A percentile compares a stretch with the other conserved stretches of the same genome.
phyloP scores from a whole-genome alignment of 2,113 vertebrate species.

The Toxotes chatareus region DNA sequence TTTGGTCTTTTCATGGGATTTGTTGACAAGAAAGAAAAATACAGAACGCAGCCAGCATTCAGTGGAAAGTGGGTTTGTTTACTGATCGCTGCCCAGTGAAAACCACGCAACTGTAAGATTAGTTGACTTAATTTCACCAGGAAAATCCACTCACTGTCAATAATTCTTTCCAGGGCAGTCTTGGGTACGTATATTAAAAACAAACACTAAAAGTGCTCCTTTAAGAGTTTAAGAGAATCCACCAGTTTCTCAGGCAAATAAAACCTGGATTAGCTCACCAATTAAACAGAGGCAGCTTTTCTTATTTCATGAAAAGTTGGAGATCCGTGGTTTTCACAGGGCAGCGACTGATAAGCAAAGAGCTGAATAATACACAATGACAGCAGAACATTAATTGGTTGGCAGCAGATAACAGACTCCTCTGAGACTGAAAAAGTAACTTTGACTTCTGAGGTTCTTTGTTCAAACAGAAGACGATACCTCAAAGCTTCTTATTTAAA shows the following conservation, averaged over 20 bases:
- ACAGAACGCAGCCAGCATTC: not conserved
- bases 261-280: not conserved
- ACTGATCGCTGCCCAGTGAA: not conserved
- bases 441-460: slow-evolving; percentile 37
- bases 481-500: slow-evolving; percentile 47
- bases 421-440: slow-evolving; percentile 4
- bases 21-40: not conserved
- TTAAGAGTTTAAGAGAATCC: not conserved
- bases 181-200: not conserved
- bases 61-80: not conserved
- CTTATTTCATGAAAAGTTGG: not conserved
- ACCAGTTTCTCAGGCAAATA: not conserved
- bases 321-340: not conserved
- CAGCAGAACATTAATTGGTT: slow-evolving; percentile 16
- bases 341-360: not conserved
- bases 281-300: not conserved
- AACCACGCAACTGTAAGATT: not conserved
- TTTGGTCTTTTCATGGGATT: not conserved
- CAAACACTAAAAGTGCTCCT: not conserved
- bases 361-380: slow-evolving; percentile 11
- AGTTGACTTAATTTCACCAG: not conserved
- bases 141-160: not conserved
- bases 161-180: not conserved
- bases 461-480: slow-evolving; percentile 14
- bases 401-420: slow-evolving; percentile 25